These are phyloP conservation scores for Sebastolobus alascanus DNA, from an alignment of 2,797 vertebrate genomes.

Conservation along the genomic window DNA sequence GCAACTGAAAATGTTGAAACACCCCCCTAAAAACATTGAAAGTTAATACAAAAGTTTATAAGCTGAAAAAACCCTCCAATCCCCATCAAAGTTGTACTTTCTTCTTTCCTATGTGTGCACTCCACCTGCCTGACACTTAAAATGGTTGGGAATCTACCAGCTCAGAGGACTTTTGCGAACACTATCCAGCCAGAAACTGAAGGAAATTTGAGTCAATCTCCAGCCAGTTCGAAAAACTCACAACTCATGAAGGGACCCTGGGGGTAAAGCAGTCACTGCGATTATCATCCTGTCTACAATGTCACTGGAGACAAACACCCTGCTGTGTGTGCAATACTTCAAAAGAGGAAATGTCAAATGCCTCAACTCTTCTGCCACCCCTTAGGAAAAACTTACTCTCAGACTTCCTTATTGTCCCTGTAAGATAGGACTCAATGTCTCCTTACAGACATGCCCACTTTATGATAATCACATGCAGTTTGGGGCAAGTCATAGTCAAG, in stretches of 20 bases:
- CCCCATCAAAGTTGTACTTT: not conserved
- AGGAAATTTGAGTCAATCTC: not conserved
- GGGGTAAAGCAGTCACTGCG: not conserved
- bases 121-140: not conserved
- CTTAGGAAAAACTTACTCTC: not conserved
- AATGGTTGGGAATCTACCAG: not conserved
- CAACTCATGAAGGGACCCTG: not conserved
- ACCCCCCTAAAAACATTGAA: not conserved
- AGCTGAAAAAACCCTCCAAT: not conserved
- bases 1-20: not conserved
- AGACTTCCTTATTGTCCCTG: not conserved
- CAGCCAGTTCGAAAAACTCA: not conserved
- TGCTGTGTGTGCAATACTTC: constrained; percentile 19
- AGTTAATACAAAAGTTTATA: not conserved
- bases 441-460: not conserved
- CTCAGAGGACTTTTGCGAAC: not conserved
- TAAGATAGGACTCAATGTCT: not conserved
- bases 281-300: constrained; percentile 31
- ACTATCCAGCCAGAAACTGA: not conserved
- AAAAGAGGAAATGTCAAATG: constrained; percentile 3
- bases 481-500: too few relatives aligned
- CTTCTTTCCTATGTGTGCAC: not conserved
- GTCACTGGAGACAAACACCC: constrained; percentile 38
- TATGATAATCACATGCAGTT: too few relatives aligned
- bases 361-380: not conserved